Conservation (phyloP, 2,888 invertebrate genomes). For the Galerucella nymphaeae region DNA sequence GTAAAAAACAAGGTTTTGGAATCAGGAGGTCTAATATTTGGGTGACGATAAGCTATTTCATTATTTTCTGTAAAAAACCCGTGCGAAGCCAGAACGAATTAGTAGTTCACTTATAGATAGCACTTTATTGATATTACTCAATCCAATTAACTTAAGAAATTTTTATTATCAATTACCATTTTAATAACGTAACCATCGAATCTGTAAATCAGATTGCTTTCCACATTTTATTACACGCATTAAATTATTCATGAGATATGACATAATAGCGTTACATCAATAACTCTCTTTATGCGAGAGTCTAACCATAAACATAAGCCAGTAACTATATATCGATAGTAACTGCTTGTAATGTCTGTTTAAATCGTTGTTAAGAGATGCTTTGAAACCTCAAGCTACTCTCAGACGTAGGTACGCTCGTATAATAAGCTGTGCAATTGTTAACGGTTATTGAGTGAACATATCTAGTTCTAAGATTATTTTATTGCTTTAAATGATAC, state of each 20-base stretch:
- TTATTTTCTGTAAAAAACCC: no score
- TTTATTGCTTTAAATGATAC: background rate
- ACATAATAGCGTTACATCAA: constrained; percentile 25
- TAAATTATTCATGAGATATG: constrained; percentile 34
- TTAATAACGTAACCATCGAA: background rate
- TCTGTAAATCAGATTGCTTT: background rate
- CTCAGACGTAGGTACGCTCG: background rate
- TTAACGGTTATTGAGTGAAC: background rate
- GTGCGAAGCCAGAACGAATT: no score
- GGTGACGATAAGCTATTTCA: no score
- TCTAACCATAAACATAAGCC: constrained; percentile 36
- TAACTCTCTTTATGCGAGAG: constrained; percentile 29
- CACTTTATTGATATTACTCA: background rate
- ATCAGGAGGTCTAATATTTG: no score
- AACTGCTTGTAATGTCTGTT: constrained; percentile 33
- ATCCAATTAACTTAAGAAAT: background rate
- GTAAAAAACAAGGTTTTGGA: no score
- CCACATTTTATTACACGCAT: constrained; percentile 1
- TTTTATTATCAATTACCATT: background rate
- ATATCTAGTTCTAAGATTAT: background rate
- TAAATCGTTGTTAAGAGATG: constrained; percentile 8
- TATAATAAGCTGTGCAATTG: background rate
- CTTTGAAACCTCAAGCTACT: constrained; percentile 3
- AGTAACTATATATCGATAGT: constrained; percentile 32
- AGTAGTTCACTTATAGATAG: no score